These are phyloP conservation scores for Cherax quadricarinatus DNA, from an alignment of 1,140 invertebrate species.

Conservation along the genomic window DNA sequence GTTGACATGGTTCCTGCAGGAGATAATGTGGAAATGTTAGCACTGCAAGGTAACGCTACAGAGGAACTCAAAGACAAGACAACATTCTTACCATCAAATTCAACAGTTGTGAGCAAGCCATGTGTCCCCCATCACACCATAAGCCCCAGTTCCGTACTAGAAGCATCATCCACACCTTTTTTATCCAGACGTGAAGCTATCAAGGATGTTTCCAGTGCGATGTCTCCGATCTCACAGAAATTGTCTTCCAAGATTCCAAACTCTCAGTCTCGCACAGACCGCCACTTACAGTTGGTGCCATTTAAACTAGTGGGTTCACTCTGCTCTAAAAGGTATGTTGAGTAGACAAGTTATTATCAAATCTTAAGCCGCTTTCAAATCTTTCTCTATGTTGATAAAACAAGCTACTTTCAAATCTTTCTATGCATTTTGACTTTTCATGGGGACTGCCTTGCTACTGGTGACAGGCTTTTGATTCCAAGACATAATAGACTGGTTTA, in stretches of 20 bases:
- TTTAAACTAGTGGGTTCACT: constrained; percentile 32
- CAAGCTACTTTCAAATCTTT: too few species aligned
- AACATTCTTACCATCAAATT: background rate
- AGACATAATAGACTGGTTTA: too few species aligned
- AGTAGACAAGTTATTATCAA: too few species aligned
- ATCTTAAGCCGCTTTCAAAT: too few species aligned
- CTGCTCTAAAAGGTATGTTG: constrained; percentile 42
- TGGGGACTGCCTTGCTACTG: too few species aligned
- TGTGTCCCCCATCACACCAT: constrained; percentile 37
- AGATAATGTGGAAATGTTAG: background rate
- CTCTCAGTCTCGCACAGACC: background rate
- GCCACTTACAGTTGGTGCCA: constrained; percentile 5
- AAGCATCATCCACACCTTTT: background rate
- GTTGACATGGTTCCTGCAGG: background rate
- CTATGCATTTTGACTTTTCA: too few species aligned
- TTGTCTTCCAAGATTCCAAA: background rate
- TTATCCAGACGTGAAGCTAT: background rate
- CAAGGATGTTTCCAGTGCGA: background rate
- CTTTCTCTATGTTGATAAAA: too few species aligned
- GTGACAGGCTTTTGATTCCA: too few species aligned
- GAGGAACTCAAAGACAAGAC: too few species aligned
- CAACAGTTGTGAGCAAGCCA: constrained; percentile 7
- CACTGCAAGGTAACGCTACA: background rate
- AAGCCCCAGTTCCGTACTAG: constrained; percentile 16
- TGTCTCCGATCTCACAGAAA: background rate